Evolutionary conservation across 2,113 vertebrate species (phyloP), one percentile per base, ranked within the genome.

Genomic region (Notechis scutatus): DNA sequence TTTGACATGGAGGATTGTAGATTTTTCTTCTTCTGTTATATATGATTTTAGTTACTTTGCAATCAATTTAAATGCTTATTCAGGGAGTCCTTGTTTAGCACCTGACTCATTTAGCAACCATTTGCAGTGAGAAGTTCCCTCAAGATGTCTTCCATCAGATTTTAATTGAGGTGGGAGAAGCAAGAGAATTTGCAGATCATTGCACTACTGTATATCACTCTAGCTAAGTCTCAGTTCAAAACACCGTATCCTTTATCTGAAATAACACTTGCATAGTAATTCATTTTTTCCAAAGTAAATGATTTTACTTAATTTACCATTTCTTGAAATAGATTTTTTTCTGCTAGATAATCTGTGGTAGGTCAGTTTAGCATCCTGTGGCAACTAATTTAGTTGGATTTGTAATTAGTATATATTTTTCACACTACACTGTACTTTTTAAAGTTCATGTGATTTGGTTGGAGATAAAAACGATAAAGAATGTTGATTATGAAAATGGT

Each of bases 381-480:
- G 34, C 42, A 5, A 93, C 10, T 57, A 50, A 85, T 94, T 69
- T 87, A 50, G 0, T 6, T 94, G 90, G 56, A 45, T 92, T 45
- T 88, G 61, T 92, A 93, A 91, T 89, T 93, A 92, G 2, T 57
- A 61, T 1, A 20, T 93, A 96, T 95, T 89, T 91, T 95, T 95
- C 88, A 88, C 47, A 24, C 94, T 81, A 0, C 14, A 11, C 93
- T 61, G n/a, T 14, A 34, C 2, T 20, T 69, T 94, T 54, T 50
- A 85, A 92, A 24, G 54, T 93, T 45, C 21, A 29, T 57, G 42
- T 12, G 88, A 42, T 9, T 1, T 6, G 21, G 0, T 26, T 95
- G 92, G 0, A 88, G 93, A 93, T 11, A 45, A 12, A 90, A 11
- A 85, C 92, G 23, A 59, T 93, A n/a, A 91, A 94, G 56, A 55